Evolutionary conservation across 2,113 vertebrate species (phyloP).

Genomic region (Tragulus kanchil): DNA sequence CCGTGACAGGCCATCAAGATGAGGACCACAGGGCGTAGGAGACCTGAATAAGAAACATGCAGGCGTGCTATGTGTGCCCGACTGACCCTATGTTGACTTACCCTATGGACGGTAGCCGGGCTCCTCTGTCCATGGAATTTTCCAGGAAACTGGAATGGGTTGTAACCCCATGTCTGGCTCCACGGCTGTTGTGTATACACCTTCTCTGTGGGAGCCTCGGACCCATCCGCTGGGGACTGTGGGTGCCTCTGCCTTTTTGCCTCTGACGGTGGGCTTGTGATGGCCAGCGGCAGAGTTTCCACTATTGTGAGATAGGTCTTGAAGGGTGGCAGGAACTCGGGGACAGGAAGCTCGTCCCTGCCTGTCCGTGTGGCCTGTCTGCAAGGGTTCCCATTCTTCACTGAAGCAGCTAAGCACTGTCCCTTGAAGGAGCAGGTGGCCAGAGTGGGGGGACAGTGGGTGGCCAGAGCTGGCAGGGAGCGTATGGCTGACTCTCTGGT

Average conservation of each 20-base stretch:
- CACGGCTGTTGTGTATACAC: not conserved
- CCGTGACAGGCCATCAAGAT: not conserved
- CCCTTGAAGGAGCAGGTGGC: not conserved
- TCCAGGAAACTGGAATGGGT: not conserved
- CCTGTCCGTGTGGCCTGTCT: not conserved
- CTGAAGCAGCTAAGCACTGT: not conserved
- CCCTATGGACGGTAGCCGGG: not conserved
- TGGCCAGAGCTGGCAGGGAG: not conserved
- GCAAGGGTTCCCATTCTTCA: not conserved
- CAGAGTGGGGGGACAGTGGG: not conserved
- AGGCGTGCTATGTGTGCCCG: not conserved
- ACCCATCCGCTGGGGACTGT: not conserved
- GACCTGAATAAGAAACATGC: not conserved
- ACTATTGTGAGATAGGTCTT: not conserved
- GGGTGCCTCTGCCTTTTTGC: not conserved
- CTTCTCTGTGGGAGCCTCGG: not conserved
- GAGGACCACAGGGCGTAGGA: not conserved
- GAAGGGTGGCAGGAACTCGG: not conserved
- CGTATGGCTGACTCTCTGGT: not conserved
- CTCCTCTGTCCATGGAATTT: not conserved
- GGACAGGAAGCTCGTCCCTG: not conserved
- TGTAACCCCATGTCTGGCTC: constrained; percentile 7
- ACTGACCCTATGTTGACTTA: too few species aligned
- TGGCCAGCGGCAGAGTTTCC: not conserved
- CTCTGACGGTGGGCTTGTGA: not conserved